Conservation (phyloP, 2,113 vertebrate genomes). For the Daubentonia madagascariensis region DNA sequence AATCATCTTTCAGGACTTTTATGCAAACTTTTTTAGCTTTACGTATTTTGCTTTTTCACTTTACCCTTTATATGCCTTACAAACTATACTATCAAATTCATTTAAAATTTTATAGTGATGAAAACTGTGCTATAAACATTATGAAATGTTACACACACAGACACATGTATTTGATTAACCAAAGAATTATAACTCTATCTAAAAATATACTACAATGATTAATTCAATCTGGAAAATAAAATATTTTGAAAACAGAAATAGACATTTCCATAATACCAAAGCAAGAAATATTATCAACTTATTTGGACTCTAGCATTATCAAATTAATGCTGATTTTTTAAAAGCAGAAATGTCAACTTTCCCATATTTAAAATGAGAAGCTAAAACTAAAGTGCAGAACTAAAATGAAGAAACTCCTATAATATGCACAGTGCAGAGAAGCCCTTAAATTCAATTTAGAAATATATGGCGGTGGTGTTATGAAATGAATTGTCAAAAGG, state of each 20-base stretch:
- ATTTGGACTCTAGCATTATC: neutral
- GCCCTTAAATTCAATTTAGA: neutral
- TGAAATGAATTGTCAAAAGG: slow-evolving; percentile 12
- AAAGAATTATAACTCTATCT: neutral
- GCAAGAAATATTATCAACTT: neutral
- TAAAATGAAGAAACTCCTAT: neutral
- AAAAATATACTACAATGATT: neutral
- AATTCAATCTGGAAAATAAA: neutral
- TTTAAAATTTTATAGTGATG: neutral
- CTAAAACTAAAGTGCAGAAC: neutral
- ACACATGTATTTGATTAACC: neutral
- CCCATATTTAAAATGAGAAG: neutral
- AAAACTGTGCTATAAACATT: neutral
- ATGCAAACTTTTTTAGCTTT: neutral
- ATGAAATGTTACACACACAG: neutral
- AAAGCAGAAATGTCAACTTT: neutral
- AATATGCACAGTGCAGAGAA: neutral
- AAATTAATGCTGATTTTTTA: neutral
- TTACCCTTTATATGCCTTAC: neutral
- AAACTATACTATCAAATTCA: neutral
- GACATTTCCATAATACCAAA: neutral
- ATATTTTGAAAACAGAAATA: neutral
- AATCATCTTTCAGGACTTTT: neutral
- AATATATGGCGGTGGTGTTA: neutral
- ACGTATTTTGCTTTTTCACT: neutral